A percentile compares a stretch with the other conserved stretches of the same genome.
Evolutionary conservation across 2,888 invertebrate genomes (phyloP).

Genomic region (Chloroclysta siterata): DNA sequence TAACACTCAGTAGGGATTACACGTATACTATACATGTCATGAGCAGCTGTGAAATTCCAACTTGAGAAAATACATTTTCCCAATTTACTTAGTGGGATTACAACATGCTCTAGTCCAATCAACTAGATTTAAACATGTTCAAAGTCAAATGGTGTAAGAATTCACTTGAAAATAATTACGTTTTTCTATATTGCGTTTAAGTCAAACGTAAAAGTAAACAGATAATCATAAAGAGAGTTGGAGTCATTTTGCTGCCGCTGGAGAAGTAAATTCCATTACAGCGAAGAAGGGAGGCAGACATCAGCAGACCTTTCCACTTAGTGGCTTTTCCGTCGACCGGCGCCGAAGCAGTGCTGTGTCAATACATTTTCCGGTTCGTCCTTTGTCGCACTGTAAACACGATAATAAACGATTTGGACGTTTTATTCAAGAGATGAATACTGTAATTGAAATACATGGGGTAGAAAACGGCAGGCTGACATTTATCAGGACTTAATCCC

Average conservation of each 20-base stretch:
- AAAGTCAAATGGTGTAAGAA: not conserved
- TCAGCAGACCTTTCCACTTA: slow-evolving; percentile 61
- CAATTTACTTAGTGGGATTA: slow-evolving; percentile 7
- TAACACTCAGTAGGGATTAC: slow-evolving; percentile 48
- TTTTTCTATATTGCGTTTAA: not conserved
- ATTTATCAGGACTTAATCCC: slow-evolving; percentile 58
- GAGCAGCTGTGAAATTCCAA: slow-evolving; percentile 37
- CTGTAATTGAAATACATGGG: slow-evolving; percentile 41
- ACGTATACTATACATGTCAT: slow-evolving; percentile 37
- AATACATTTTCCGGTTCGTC: slow-evolving; percentile 47
- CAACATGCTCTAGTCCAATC: slow-evolving; percentile 7
- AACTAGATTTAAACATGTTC: slow-evolving; percentile 14
- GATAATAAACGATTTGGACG: slow-evolving; percentile 21
- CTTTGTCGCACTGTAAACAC: slow-evolving; percentile 24
- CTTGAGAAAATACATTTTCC: slow-evolving; percentile 8
- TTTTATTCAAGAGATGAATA: slow-evolving; percentile 34
- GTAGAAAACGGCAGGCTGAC: slow-evolving; percentile 48
- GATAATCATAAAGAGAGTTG: slow-evolving; percentile 36
- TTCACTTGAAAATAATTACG: not conserved
- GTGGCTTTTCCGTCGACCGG: slow-evolving; percentile 57
- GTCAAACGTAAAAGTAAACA: not conserved
- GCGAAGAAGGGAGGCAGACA: slow-evolving; percentile 50
- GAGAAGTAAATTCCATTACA: slow-evolving; percentile 66
- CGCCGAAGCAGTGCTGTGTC: slow-evolving; percentile 45
- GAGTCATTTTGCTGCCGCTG: slow-evolving; percentile 49